Conservation (phyloP, 1,140 invertebrate species). For the Aleiodes sp. region DNA sequence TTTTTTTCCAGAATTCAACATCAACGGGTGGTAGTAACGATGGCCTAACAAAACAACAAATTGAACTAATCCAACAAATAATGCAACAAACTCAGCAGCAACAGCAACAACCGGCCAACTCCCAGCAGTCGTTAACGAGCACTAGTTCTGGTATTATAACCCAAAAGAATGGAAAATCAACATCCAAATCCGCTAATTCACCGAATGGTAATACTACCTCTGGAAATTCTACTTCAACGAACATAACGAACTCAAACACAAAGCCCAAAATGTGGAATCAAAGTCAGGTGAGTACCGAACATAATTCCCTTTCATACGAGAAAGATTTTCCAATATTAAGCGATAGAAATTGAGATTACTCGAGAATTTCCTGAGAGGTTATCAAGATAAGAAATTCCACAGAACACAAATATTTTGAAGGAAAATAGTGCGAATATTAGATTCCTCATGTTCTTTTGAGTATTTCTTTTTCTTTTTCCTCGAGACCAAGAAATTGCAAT, state of each 20-base stretch:
- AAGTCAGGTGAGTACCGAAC: conserved; percentile 51
- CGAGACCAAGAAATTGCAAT: conserved; percentile 30
- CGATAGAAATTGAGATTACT: too few species aligned
- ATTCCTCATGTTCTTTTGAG: not conserved
- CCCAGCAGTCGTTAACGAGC: conserved; percentile 39
- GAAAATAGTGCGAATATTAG: not conserved
- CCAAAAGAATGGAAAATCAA: conserved; percentile 55
- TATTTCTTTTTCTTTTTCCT: not conserved
- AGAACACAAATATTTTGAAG: not conserved
- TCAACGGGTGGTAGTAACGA: conserved; percentile 69
- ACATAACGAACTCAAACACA: conserved; percentile 55
- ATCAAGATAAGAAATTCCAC: too few species aligned
- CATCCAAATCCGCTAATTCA: conserved; percentile 53
- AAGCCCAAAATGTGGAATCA: conserved; percentile 63
- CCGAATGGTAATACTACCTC: conserved; percentile 46
- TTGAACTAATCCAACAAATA: conserved; percentile 81
- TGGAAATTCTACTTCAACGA: conserved; percentile 44
- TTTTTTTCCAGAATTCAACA: conserved; percentile 56
- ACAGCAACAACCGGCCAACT: conserved; percentile 51
- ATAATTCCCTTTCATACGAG: not conserved
- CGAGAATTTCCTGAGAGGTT: too few species aligned
- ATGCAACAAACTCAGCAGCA: conserved; percentile 76
- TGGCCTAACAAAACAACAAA: conserved; percentile 76
- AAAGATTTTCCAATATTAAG: too few species aligned
- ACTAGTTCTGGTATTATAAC: conserved; percentile 49